phyloP scores from a whole-genome alignment of 2,797 vertebrate species.

The Merluccius polli region DNA sequence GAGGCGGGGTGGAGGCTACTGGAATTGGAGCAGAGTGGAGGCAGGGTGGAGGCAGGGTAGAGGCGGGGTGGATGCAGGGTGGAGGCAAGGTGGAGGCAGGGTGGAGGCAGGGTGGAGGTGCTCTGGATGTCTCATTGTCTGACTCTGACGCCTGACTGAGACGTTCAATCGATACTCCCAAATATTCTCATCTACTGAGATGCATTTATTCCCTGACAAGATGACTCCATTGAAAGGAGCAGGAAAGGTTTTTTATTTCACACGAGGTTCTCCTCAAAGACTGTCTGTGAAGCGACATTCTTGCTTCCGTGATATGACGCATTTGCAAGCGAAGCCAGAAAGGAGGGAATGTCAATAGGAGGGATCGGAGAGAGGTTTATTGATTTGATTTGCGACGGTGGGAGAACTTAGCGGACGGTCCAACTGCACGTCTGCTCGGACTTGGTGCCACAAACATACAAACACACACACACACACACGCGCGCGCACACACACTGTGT shows the following conservation, averaged over 20 bases:
- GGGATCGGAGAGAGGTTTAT: background rate
- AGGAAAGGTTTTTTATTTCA: background rate
- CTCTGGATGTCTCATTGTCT: constrained; percentile 17
- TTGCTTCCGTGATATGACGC: background rate
- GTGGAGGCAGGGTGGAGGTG: constrained; percentile 4
- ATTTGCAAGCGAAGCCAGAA: background rate
- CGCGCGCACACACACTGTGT: background rate
- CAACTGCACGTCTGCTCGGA: background rate
- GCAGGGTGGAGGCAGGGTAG: constrained; percentile 5
- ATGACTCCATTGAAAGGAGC: background rate
- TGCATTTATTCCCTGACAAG: background rate
- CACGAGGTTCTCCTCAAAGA: background rate
- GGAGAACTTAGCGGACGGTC: background rate
- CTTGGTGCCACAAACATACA: background rate
- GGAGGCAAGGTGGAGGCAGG: background rate
- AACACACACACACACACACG: background rate
- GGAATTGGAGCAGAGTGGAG: no score
- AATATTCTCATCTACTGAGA: background rate
- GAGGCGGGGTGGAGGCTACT: background rate
- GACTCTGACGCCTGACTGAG: constrained; percentile 22
- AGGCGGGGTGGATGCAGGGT: background rate
- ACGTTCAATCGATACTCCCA: constrained; percentile 35
- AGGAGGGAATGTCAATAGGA: background rate
- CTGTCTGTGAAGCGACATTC: background rate
- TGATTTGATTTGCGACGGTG: background rate